Conservation (phyloP, 2,113 vertebrate species). For the Glaucidium brasilianum region DNA sequence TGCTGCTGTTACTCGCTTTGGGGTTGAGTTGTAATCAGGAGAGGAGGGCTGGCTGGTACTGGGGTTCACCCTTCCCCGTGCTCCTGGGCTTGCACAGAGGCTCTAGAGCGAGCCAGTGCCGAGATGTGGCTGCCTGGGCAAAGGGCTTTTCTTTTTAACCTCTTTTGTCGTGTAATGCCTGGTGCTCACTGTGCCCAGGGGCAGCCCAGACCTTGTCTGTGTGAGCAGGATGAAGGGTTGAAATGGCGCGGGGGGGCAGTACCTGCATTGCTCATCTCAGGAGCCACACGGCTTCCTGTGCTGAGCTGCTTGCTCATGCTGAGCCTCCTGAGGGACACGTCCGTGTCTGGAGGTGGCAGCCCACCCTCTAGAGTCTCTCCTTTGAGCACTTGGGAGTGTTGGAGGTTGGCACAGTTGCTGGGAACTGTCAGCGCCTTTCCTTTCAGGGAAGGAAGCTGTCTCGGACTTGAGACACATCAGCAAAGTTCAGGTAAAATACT, state of each 20-base stretch:
- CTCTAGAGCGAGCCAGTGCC: neutral
- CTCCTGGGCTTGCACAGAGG: neutral
- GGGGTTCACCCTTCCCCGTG: neutral
- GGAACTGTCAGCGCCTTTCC: constrained; percentile 33
- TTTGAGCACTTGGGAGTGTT: neutral
- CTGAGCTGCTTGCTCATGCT: neutral
- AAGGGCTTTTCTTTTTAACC: neutral
- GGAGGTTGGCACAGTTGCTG: constrained; percentile 34
- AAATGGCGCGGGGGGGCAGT: neutral
- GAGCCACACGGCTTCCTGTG: neutral
- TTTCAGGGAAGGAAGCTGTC: constrained; percentile 61
- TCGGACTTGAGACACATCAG: constrained; percentile 48
- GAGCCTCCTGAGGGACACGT: neutral
- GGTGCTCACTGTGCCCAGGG: neutral
- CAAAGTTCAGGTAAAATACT: constrained; percentile 61
- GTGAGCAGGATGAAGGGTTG: neutral
- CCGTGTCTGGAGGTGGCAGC: neutral
- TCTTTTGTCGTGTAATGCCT: neutral
- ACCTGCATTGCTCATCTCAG: neutral
- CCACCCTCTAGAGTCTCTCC: neutral
- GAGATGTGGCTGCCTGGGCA: neutral
- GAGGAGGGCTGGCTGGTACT: neutral
- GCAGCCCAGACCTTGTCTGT: neutral
- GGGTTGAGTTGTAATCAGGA: neutral
- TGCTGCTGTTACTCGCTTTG: neutral